Evolutionary conservation across 2,797 vertebrate species (phyloP).

Genomic region (Rhodeus uyekii): DNA sequence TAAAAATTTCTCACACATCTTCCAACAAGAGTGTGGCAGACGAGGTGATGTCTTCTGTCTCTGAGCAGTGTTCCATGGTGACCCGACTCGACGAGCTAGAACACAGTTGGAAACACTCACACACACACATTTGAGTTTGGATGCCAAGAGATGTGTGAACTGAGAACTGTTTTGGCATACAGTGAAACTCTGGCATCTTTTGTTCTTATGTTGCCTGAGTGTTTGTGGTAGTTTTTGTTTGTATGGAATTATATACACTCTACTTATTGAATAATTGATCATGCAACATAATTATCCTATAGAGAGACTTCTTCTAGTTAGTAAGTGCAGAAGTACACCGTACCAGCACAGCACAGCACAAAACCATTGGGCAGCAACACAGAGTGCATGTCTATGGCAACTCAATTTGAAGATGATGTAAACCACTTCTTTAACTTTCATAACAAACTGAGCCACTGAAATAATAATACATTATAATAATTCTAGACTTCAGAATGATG

Average conservation of each 20-base stretch:
- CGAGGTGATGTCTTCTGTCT: constrained; percentile 41
- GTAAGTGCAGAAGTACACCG: not conserved
- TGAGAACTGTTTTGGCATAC: constrained; percentile 19
- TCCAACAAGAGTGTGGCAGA: constrained; percentile 10
- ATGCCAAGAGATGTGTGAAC: constrained; percentile 18
- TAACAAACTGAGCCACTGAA: not conserved
- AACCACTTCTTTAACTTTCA: not conserved
- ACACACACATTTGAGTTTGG: constrained; percentile 25
- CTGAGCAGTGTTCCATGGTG: constrained; percentile 40
- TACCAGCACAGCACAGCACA: not conserved
- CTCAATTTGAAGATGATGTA: not conserved
- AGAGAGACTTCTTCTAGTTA: not conserved
- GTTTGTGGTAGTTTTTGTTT: not conserved
- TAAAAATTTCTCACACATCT: constrained; percentile 31
- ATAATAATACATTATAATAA: not conserved
- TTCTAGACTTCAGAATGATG: not conserved
- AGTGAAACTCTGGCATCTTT: not conserved
- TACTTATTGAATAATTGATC: not conserved
- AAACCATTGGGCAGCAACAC: not conserved
- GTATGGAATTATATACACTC: not conserved
- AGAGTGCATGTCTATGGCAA: not conserved
- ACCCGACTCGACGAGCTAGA: constrained; percentile 36
- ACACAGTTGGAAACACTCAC: constrained; percentile 26
- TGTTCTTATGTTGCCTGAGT: not conserved
- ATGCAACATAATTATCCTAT: constrained; percentile 8